Evolutionary conservation across 92 coral and sea anemone species (phyloP).

Genomic region (Zoanthus sociatus): DNA sequence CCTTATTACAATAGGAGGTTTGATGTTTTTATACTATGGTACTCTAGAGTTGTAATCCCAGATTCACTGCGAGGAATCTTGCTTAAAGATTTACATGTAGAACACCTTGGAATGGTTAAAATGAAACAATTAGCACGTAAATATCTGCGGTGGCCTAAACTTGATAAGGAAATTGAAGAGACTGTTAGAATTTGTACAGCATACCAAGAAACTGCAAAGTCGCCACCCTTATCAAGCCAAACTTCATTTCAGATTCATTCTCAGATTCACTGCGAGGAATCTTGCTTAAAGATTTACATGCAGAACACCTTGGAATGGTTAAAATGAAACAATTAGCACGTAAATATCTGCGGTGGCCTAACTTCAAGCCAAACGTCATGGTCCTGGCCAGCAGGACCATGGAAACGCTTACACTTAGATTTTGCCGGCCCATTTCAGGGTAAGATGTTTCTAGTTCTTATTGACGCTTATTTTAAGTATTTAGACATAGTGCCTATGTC

Average conservation of each 20-base stretch:
- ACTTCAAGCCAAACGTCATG: constrained; percentile 32
- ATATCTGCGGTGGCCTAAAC: too few relatives aligned
- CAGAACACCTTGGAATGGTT: constrained; percentile 59
- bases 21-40: constrained; percentile 29
- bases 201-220: constrained; percentile 49
- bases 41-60: not conserved
- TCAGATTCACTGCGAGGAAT: not conserved
- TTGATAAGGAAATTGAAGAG: too few relatives aligned
- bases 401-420: constrained; percentile 56
- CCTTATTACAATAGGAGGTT: constrained; percentile 56
- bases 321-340: too few relatives aligned
- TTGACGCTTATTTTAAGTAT: too few relatives aligned
- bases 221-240: constrained; percentile 19
- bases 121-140: too few relatives aligned
- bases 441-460: not conserved
- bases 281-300: not conserved
- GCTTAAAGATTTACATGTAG: constrained; percentile 16
- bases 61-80: not conserved
- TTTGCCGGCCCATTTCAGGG: constrained; percentile 47
- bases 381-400: constrained; percentile 57
- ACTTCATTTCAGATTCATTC: too few relatives aligned
- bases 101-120: constrained; percentile 56
- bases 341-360: too few relatives aligned
- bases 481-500: too few relatives aligned
- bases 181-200: not conserved